Evolutionary conservation across 2,113 vertebrate species (phyloP).

Genomic region (Bufo bufo): DNA sequence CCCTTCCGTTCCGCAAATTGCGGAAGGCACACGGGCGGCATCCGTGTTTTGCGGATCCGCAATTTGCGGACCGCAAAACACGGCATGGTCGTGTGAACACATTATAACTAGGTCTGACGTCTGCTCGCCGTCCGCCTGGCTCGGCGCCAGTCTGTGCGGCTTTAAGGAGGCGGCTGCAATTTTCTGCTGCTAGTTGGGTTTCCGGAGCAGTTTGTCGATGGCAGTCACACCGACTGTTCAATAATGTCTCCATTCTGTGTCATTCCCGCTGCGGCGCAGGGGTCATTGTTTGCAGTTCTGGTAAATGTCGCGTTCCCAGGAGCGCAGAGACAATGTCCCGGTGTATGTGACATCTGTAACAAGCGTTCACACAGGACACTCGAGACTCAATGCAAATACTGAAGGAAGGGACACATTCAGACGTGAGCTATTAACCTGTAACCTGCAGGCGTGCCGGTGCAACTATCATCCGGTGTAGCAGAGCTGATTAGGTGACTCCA

Average conservation of each 20-base stretch:
- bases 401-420: too few relatives aligned
- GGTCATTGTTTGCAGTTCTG: neutral
- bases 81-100: too few relatives aligned
- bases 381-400: too few relatives aligned
- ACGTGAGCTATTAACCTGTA: neutral
- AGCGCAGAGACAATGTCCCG: neutral
- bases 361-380: too few relatives aligned
- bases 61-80: too few relatives aligned
- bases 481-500: neutral
- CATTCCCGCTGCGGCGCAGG: neutral
- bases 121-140: neutral
- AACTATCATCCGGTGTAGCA: neutral
- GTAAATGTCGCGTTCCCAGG: neutral
- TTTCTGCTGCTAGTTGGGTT: constrained; percentile 2
- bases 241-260: constrained; percentile 26
- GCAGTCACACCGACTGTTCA: neutral
- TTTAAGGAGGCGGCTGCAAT: neutral
- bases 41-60: too few relatives aligned
- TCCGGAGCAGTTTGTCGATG: constrained; percentile 27
- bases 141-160: neutral
- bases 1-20: too few relatives aligned
- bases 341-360: neutral
- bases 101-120: neutral
- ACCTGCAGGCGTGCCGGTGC: too few relatives aligned
- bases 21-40: too few relatives aligned